phyloP scores from a whole-genome alignment of 2,113 vertebrate species.

The Gasterosteus aculeatus region DNA sequence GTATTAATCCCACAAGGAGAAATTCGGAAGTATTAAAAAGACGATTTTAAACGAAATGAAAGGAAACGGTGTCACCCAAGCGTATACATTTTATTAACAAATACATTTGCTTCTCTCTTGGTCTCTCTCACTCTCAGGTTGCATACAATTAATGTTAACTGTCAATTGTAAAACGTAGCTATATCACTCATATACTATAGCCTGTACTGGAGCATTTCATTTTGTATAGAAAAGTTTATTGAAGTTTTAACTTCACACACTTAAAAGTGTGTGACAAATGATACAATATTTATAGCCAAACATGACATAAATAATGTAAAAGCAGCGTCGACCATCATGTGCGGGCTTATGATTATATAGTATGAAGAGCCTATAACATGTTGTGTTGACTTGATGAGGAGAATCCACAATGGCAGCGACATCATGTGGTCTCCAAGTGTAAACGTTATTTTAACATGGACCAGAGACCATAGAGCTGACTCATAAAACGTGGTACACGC shows the following conservation, averaged over 20 bases:
- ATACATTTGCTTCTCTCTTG: no score
- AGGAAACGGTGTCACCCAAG: no score
- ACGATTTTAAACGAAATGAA: no score
- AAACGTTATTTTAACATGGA: neutral
- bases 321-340: neutral
- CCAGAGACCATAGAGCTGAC: neutral
- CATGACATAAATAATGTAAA: neutral
- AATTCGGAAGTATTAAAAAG: no score
- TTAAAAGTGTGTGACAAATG: neutral
- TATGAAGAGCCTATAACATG: neutral
- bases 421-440: conserved; percentile 55
- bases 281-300: neutral
- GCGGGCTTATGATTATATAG: neutral
- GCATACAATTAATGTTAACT: neutral
- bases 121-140: neutral
- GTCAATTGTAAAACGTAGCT: neutral
- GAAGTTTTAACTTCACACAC: neutral
- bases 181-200: neutral
- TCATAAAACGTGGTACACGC: neutral
- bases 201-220: neutral
- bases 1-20: no score
- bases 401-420: conserved; percentile 34
- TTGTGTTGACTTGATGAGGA: neutral
- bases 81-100: no score
- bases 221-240: neutral